Evolutionary conservation across 2,888 invertebrate genomes (phyloP), one percentile per base, ranked within the genome.

Genomic region (Pyralis farinalis): DNA sequence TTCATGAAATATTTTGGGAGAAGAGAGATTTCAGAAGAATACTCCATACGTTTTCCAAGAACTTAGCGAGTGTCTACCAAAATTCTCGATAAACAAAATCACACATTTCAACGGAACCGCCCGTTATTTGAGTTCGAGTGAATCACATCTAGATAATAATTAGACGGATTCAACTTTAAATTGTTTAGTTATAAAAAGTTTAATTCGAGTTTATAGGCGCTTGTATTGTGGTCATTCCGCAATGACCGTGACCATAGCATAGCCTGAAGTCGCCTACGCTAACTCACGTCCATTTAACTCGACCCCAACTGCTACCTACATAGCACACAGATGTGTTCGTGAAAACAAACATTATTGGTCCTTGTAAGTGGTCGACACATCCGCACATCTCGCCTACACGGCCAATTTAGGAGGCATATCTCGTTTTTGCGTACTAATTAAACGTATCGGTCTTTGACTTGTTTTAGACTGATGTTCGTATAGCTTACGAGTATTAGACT

Each of bases 361-460:
- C 34, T 33, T 29, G 58, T 58, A 7, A 46, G 47, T 72, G 68
- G 80, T 40, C 59, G 47, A 34, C 43, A 36, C 46, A 53, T 52
- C 16, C 16, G 16, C 4, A 51, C 51, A 63, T 72, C 67, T 70
- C 81, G 72, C 82, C 84, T 73, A 82, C 83, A 70, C 69, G 50
- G 43, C 54, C 30, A 46, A 55, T 55, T 59, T 60, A 60, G 51
- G 68, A 60, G 51, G 68, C 56, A 56, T 65, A 72, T 72, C 72
- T 75, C 74, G 78, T 77, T 78, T 79, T 78, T 66, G 74, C 73
- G 69, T 70, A 75, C 77, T 79, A 84, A 84, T 84, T 82, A 78
- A 78, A 79, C 57, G 57, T 74, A 76, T 81, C 80, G 85, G 83
- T 84, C 82, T 83, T 83, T 83, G 85, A 85, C 85, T 75, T 69